phyloP scores from a whole-genome alignment of 1,140 invertebrate species.

The Brachionus sp. region DNA sequence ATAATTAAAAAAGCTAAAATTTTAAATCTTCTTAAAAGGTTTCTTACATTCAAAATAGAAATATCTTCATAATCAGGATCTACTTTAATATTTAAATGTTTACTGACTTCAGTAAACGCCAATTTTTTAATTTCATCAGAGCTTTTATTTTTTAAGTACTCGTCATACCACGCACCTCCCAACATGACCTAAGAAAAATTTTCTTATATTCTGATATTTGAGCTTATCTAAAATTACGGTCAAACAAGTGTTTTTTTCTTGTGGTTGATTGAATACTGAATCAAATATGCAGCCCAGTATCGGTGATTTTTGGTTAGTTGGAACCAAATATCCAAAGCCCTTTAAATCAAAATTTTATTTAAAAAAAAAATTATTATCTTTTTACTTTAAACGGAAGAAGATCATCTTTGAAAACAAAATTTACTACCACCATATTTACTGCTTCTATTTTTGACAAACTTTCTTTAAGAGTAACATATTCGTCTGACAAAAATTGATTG shows the following conservation, averaged over 20 bases:
- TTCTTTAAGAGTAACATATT: neutral
- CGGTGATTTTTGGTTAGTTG: conserved; percentile 29
- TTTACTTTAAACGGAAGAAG: conserved; percentile 21
- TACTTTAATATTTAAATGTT: conserved; percentile 20
- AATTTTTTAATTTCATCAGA: neutral
- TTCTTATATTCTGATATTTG: neutral
- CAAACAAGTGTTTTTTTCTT: conserved; percentile 22
- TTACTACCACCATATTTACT: conserved; percentile 33
- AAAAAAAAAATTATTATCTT: neutral
- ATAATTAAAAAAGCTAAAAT: neutral
- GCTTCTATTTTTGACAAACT: conserved; percentile 17
- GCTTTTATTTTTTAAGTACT: conserved; percentile 6
- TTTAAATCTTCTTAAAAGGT: neutral
- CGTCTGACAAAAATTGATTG: neutral
- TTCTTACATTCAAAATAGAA: conserved; percentile 38
- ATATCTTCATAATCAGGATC: conserved; percentile 27
- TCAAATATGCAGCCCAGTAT: conserved; percentile 42
- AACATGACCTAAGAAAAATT: conserved; percentile 21
- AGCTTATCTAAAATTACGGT: neutral
- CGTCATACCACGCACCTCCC: conserved; percentile 43
- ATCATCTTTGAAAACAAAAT: conserved; percentile 25
- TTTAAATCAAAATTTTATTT: neutral
- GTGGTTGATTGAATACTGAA: conserved; percentile 17
- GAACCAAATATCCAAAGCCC: conserved; percentile 44
- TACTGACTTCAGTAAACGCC: neutral